Percentiles rank a stretch among this genome's conserved stretches.
phyloP scores from a whole-genome alignment of 2,113 vertebrate species.

The Pituophis catenifer region DNA sequence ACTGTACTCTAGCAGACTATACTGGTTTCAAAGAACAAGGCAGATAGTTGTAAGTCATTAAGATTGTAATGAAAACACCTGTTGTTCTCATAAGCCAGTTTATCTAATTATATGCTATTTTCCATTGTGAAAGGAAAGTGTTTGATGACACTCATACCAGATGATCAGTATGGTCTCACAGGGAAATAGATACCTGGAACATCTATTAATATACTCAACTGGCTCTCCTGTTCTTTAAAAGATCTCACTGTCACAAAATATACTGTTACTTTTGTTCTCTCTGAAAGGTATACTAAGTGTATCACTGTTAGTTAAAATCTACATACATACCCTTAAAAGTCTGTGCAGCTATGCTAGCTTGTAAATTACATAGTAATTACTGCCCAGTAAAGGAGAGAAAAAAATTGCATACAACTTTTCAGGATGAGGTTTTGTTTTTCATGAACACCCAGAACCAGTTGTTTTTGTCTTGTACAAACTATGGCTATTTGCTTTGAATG shows the following conservation, averaged over 20 bases:
- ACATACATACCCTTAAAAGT: neutral
- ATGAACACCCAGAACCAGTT: neutral
- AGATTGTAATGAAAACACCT: neutral
- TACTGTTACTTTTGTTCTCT: neutral
- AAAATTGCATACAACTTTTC: neutral
- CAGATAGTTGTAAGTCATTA: neutral
- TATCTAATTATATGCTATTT: slow-evolving; percentile 8
- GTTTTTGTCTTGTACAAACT: neutral
- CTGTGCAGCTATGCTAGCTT: neutral
- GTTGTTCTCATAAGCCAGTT: neutral
- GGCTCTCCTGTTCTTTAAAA: slow-evolving; percentile 7
- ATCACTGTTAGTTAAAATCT: neutral
- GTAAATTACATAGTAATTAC: neutral
- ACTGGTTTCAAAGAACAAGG: neutral
- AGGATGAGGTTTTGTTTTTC: neutral
- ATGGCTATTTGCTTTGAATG: neutral
- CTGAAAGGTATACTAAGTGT: neutral
- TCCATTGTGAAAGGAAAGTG: slow-evolving; percentile 2
- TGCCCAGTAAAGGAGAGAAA: neutral
- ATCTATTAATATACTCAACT: neutral
- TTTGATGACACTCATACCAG: slow-evolving; percentile 4
- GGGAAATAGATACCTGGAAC: neutral
- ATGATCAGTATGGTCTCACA: neutral
- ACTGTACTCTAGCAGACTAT: neutral
- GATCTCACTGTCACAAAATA: neutral